Evolutionary conservation across 2,888 invertebrate genomes (phyloP), one percentile per base, ranked within the genome.

Genomic region (Pyrocoelia pectoralis): DNA sequence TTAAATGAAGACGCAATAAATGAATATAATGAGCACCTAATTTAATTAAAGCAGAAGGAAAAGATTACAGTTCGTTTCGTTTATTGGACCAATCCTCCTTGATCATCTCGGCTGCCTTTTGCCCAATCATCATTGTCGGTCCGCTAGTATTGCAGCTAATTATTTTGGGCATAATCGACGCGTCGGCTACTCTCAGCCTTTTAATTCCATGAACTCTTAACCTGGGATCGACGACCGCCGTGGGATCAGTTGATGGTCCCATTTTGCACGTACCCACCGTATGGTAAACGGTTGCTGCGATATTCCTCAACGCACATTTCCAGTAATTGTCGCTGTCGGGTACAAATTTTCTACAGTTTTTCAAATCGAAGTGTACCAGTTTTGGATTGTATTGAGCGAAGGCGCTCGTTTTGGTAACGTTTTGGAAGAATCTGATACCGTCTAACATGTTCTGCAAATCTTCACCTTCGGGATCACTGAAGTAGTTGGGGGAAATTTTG

Each of bases 151-250:
- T 87, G 0, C 83, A 87, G 51, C 86, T 83, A 0, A 83, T 79
- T 29, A 88, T 89, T 0, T 81, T 85, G 0, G 93, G 94, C 91
- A 94, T 93, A 12, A 94, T 84, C 70, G 92, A 92, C 0, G 89
- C 91, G 77, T 94, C 1, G n/a, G n/a, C n/a, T n/a, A n/a, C n/a
- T n/a, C n/a, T n/a, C n/a, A n/a, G n/a, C n/a, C n/a, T n/a, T n/a
- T 81, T 78, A 0, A 93, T 80, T 0, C 92, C 93, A 62, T 89
- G 84, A 0, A 92, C 89, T 74, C 81, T 82, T 6, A 92, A 74
- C 55, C 88, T 83, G 0, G 87, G 80, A 78, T 91, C 88, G 0
- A 92, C 91, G 0, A 92, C 92, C 1, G 94, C 92, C 0, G 86
- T 87, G 0, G 86, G 85, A 76, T 94, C 94, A 58, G 84, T 85